Percentiles rank a stretch among this genome's conserved stretches.
Evolutionary conservation across 2,888 invertebrate genomes (phyloP).

Genomic region (Nymphalis urticae): DNA sequence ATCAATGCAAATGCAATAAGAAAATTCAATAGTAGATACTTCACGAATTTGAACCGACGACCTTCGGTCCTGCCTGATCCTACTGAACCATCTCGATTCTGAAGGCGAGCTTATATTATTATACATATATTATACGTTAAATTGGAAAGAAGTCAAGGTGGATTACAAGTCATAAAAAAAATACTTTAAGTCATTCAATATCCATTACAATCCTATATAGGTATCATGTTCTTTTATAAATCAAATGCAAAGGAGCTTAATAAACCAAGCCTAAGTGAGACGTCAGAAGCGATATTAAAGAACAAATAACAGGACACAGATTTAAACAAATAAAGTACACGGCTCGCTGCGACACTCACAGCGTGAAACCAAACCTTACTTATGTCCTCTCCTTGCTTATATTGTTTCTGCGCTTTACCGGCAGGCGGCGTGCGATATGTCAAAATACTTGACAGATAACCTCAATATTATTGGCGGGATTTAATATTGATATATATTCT

Average conservation of each 20-base stretch:
- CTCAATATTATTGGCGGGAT: slow-evolving; percentile 45
- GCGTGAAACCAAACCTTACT: slow-evolving; percentile 69
- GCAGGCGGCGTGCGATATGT: slow-evolving; percentile 54
- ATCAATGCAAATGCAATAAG: no score
- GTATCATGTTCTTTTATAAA: slow-evolving; percentile 7
- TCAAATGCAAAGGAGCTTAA: slow-evolving; percentile 16
- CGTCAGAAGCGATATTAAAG: slow-evolving; percentile 48
- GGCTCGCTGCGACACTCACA: slow-evolving; percentile 58
- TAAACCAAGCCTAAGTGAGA: slow-evolving; percentile 39
- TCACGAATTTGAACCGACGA: no score
- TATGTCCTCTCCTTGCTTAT: slow-evolving; percentile 40
- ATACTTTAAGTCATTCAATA: no score
- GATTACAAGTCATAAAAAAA: no score
- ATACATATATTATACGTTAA: no score
- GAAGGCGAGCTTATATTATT: no score
- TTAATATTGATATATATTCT: slow-evolving; percentile 3
- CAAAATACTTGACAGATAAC: slow-evolving; percentile 63
- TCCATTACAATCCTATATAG: slow-evolving; percentile 10
- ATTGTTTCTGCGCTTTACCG: slow-evolving; percentile 15
- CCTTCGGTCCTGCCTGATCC: no score
- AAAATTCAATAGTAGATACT: no score
- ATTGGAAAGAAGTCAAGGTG: no score
- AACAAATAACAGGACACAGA: slow-evolving; percentile 40
- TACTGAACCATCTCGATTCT: no score
- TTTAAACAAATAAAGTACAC: slow-evolving; percentile 62